phyloP scores from a whole-genome alignment of 2,113 vertebrate genomes.

The Sprattus sprattus region DNA sequence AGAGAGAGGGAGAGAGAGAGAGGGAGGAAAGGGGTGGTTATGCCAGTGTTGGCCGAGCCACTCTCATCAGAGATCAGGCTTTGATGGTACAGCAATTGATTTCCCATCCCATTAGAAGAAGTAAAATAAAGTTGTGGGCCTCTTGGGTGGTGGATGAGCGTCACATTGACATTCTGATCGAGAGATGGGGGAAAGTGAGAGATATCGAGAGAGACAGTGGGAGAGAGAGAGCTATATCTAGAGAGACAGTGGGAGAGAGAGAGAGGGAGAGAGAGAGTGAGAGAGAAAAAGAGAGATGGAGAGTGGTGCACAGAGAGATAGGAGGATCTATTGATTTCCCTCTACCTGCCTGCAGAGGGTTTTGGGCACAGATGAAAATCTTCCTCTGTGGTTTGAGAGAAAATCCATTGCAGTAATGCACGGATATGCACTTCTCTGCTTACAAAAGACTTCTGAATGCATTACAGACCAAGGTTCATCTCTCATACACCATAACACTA shows the following conservation, averaged over 20 bases:
- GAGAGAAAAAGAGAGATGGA: neutral
- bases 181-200: constrained; percentile 52
- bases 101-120: constrained; percentile 58
- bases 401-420: constrained; percentile 27
- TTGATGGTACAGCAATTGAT: constrained; percentile 53
- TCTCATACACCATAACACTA: neutral
- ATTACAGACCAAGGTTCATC: neutral
- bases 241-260: neutral
- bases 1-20: neutral
- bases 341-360: constrained; percentile 1
- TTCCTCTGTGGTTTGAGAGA: neutral
- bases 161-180: constrained; percentile 44
- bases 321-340: constrained; percentile 5
- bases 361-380: constrained; percentile 14
- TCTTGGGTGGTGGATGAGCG: constrained; percentile 42
- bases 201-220: neutral
- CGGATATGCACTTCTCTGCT: neutral
- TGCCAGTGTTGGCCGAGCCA: neutral
- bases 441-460: neutral
- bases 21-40: neutral
- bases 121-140: constrained; percentile 48
- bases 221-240: constrained; percentile 13
- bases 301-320: constrained; percentile 3
- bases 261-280: constrained; percentile 3
- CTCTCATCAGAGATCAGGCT: constrained; percentile 30